These are phyloP conservation scores for Myopa tessellatipennis DNA, from an alignment of 2,888 invertebrate genomes.

Conservation along the genomic window DNA sequence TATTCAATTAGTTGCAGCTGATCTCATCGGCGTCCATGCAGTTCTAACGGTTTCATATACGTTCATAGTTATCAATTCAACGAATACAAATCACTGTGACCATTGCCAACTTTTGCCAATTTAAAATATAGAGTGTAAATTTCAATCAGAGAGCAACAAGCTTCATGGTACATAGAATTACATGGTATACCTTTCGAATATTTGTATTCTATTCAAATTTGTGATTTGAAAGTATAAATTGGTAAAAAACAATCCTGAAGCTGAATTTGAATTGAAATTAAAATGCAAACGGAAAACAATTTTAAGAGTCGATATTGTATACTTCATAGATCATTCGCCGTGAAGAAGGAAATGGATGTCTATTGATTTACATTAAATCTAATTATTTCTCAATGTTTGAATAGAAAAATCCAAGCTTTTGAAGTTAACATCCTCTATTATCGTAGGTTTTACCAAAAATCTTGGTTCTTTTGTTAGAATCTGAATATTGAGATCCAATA, in stretches of 20 bases:
- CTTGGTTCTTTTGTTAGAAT: no score
- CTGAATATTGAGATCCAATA: no score
- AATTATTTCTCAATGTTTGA: no score
- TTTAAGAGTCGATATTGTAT: background rate
- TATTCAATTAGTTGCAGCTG: conserved; percentile 2
- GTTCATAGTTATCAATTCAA: background rate
- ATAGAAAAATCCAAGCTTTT: no score
- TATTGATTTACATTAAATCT: no score
- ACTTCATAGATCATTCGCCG: no score
- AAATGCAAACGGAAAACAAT: conserved; percentile 6
- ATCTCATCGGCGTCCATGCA: background rate
- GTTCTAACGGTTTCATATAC: conserved; percentile 23
- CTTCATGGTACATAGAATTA: background rate
- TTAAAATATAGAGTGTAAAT: conserved; percentile 1
- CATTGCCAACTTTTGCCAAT: conserved; percentile 11
- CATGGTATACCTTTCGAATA: background rate
- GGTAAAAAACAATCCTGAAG: background rate
- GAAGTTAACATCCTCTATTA: no score
- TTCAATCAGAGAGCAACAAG: conserved; percentile 1
- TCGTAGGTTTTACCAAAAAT: no score
- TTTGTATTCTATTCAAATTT: conserved; percentile 1
- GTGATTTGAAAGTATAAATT: background rate
- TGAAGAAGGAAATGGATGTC: no score
- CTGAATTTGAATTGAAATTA: conserved; percentile 11
- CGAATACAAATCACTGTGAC: background rate